These are phyloP conservation scores for Tortricodes alternella DNA, from an alignment of 2,888 invertebrate species.

Conservation along the genomic window DNA sequence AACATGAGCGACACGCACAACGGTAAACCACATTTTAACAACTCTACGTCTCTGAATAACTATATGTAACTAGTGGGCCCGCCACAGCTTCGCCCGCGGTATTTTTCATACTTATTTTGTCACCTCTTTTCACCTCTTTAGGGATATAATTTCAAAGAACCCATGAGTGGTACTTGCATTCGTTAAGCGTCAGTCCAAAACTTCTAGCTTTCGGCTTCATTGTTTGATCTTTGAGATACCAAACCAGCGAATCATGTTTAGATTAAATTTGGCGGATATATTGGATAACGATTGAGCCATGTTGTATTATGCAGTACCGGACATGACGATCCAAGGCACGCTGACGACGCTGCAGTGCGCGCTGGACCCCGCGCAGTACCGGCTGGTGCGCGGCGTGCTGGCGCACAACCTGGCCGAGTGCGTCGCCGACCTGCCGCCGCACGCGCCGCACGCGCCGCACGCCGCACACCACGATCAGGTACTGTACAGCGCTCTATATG, in stretches of 20 bases:
- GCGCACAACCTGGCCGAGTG: constrained; percentile 95
- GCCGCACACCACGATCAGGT: constrained; percentile 2
- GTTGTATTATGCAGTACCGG: constrained; percentile 83
- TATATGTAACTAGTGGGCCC: too few relatives aligned
- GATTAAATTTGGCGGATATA: too few relatives aligned
- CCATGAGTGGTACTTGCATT: too few relatives aligned
- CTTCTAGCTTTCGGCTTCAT: too few relatives aligned
- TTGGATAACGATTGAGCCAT: neutral
- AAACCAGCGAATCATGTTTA: too few relatives aligned
- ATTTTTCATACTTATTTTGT: too few relatives aligned
- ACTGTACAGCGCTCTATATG: too few relatives aligned
- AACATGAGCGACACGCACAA: constrained; percentile 87
- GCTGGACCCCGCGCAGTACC: constrained; percentile 92
- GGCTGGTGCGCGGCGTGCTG: constrained; percentile 92
- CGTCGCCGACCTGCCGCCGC: constrained; percentile 56
- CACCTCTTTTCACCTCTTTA: too few relatives aligned
- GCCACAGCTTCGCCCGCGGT: too few relatives aligned
- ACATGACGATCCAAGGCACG: constrained; percentile 92
- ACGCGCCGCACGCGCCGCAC: constrained; percentile 31
- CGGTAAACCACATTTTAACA: constrained; percentile 47
- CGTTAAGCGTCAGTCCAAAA: too few relatives aligned
- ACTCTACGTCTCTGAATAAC: neutral
- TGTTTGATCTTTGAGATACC: too few relatives aligned
- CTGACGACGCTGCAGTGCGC: constrained; percentile 92
- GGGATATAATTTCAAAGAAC: too few relatives aligned